phyloP scores from a whole-genome alignment of 2,888 invertebrate genomes.

The Spicauda simplicius region DNA sequence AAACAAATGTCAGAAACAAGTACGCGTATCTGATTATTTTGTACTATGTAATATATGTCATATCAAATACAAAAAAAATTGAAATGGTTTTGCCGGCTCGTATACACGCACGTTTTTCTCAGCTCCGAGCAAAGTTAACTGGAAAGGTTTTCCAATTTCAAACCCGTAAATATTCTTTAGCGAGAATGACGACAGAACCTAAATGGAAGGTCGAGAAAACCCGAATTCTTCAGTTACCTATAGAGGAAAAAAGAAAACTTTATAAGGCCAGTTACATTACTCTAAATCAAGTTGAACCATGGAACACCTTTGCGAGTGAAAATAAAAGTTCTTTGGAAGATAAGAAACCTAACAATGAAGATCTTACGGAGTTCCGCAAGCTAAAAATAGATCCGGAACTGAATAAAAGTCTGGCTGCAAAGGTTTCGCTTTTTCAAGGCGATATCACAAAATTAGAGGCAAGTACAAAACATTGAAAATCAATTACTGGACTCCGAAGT shows the following conservation, averaged over 20 bases:
- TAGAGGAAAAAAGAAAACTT: slow-evolving; percentile 81
- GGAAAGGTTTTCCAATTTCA: not conserved
- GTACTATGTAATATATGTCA: too few species aligned
- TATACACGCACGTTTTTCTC: not conserved
- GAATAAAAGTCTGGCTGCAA: slow-evolving; percentile 80
- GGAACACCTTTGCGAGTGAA: slow-evolving; percentile 79
- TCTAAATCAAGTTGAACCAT: slow-evolving; percentile 80
- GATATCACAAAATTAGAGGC: slow-evolving; percentile 93
- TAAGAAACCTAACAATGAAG: slow-evolving; percentile 68
- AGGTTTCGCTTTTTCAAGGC: slow-evolving; percentile 88
- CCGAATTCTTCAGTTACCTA: slow-evolving; percentile 77
- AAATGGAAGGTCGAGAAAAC: slow-evolving; percentile 81
- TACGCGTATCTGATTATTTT: not conserved
- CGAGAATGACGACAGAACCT: slow-evolving; percentile 67
- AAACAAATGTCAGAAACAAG: not conserved
- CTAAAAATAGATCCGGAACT: slow-evolving; percentile 59
- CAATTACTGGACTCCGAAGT: too few species aligned
- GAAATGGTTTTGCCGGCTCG: slow-evolving; percentile 12
- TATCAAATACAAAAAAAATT: too few species aligned
- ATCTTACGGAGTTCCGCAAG: slow-evolving; percentile 62
- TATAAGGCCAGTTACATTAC: slow-evolving; percentile 71
- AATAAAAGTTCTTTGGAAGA: slow-evolving; percentile 58
- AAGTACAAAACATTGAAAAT: slow-evolving; percentile 20
- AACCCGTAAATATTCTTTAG: slow-evolving; percentile 45
- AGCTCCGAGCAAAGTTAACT: not conserved